Evolutionary conservation across 2,113 vertebrate species (phyloP).

Genomic region (Crotalus tigris): DNA sequence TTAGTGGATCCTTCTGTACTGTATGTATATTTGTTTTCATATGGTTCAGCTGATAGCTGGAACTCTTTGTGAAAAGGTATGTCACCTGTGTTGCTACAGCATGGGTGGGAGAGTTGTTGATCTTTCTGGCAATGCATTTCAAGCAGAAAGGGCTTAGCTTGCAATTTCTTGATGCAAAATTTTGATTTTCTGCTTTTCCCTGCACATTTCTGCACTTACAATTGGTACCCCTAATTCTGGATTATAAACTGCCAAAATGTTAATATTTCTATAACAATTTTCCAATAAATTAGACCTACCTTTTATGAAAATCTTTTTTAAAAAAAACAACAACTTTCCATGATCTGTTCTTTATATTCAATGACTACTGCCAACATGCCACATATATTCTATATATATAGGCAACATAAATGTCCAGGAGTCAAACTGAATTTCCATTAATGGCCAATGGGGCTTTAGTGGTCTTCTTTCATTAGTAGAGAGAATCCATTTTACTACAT

Average conservation of each 20-base stretch:
- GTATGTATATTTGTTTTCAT: not conserved
- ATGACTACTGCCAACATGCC: not conserved
- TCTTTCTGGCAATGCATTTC: not conserved
- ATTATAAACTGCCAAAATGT: not conserved
- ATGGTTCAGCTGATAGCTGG: fast-evolving
- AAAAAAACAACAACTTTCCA: not conserved
- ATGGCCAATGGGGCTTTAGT: not conserved
- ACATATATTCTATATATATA: not conserved
- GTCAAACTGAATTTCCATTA: not conserved
- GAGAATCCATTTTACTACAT: not conserved
- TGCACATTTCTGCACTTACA: not conserved
- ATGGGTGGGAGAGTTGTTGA: not conserved
- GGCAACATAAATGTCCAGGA: not conserved
- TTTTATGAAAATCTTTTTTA: not conserved
- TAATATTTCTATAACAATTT: not conserved
- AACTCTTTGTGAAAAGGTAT: not conserved
- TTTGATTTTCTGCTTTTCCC: not conserved
- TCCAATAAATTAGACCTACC: not conserved
- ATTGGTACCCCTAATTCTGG: not conserved
- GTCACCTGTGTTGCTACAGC: not conserved
- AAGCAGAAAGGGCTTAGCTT: not conserved
- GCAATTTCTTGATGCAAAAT: not conserved
- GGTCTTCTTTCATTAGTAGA: not conserved
- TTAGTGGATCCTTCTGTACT: not conserved
- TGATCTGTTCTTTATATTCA: not conserved